Evolutionary conservation across 30 jellyfish, hydroid and myxozoan species (phyloP), one percentile per base, ranked within the genome.

Genomic region (Hydra vulgaris): DNA sequence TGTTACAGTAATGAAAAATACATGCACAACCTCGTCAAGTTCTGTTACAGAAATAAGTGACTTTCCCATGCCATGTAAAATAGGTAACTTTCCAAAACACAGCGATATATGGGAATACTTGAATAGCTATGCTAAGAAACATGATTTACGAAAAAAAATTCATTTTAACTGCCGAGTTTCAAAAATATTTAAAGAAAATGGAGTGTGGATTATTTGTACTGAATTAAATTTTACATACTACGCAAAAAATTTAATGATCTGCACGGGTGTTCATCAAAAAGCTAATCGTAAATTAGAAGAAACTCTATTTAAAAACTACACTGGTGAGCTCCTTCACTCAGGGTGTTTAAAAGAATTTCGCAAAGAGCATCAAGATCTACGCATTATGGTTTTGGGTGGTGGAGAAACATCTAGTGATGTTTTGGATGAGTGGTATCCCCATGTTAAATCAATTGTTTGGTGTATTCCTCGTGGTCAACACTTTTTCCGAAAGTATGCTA

Each of bases 401-500:
- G 97, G 97, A 7, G 97, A 90, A 54, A 90, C 95, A 0, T 95
- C 97, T 5, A 85, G 95, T 74, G 97, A 90, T 84, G 70, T 90
- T 71, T 21, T 90, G 17, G 95, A 90, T 19, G 80, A 78, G 74
- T 90, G 90, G 88, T 82, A 90, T 74, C 85, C 83, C 20, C 76
- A 82, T 23, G 89, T 86, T 67, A 79, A 79, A 18, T 26, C 61
- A 15, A 81, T 90, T 53, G 53, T 90, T 0, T 90, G 97, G 97
- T 85, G 95, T 79, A 90, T 90, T 0, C 97, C 97, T 15, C 84
- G 94, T 66, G 97, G 97, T 8, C 97, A 86, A 85, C 95, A 90
- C 72, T 90, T 90, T 83, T 85, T 90, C 79, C 68, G 97, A 52
- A 90, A 90, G 80, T 75, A 72, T 27, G 89, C 95, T 19, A 85